These are phyloP conservation scores for Raphicerus campestris DNA, from an alignment of 2,113 vertebrate genomes.

Conservation along the genomic window DNA sequence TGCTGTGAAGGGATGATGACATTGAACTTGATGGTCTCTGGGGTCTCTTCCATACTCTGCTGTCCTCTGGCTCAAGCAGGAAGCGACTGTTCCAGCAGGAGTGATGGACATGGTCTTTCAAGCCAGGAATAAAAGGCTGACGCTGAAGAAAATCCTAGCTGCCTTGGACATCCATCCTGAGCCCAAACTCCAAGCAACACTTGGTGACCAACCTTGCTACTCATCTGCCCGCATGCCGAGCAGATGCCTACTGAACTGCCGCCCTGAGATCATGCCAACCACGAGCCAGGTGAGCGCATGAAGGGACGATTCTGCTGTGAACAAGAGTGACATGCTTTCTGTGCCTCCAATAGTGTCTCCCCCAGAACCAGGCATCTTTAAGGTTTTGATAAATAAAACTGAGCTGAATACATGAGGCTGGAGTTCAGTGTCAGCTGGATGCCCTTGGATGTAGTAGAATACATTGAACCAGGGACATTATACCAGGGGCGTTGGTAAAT, in stretches of 20 bases:
- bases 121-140: background rate
- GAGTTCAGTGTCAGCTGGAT: background rate
- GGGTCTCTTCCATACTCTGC: background rate
- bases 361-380: background rate
- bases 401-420: background rate
- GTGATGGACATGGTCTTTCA: background rate
- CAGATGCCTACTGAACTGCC: background rate
- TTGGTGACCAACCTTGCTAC: background rate
- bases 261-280: background rate
- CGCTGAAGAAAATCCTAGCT: background rate
- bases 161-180: background rate
- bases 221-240: accelerated
- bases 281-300: background rate
- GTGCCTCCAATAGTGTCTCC: background rate
- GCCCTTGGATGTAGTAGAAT: background rate
- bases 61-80: background rate
- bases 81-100: background rate
- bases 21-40: background rate
- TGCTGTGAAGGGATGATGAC: background rate
- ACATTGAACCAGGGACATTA: no score
- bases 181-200: background rate
- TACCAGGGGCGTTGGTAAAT: background rate
- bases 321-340: background rate
- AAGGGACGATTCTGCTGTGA: background rate
- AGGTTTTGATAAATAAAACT: background rate